Conservation (phyloP, 2,888 invertebrate genomes). For the Seira musarum region DNA sequence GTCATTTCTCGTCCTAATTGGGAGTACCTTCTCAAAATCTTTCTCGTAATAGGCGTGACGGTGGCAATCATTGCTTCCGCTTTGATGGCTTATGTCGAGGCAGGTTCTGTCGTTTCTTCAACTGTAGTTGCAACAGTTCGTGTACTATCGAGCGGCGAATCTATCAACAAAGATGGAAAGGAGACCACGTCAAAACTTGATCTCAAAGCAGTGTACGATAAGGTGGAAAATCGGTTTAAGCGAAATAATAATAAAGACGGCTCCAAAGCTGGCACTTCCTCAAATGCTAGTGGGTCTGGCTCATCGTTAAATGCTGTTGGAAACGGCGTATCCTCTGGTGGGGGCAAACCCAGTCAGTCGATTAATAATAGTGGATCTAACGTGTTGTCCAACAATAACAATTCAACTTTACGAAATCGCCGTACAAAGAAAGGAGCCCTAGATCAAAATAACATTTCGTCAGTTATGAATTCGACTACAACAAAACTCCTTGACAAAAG, state of each 20-base stretch:
- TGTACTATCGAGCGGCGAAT: slow-evolving; percentile 65
- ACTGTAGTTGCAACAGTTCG: slow-evolving; percentile 69
- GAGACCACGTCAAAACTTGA: slow-evolving; percentile 66
- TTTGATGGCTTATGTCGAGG: slow-evolving; percentile 72
- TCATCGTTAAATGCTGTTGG: neutral
- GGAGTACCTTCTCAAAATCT: slow-evolving; percentile 82
- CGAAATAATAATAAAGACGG: slow-evolving; percentile 47
- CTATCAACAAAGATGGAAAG: slow-evolving; percentile 58
- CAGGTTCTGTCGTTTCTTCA: slow-evolving; percentile 65
- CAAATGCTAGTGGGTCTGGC: neutral
- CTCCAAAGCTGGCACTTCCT: neutral
- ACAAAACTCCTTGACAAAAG: slow-evolving; percentile 47
- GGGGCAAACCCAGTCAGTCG: slow-evolving; percentile 11
- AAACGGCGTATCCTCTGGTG: slow-evolving; percentile 12
- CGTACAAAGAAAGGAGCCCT: slow-evolving; percentile 33
- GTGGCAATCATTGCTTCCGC: slow-evolving; percentile 80
- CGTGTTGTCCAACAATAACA: slow-evolving; percentile 41
- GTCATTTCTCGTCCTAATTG: slow-evolving; percentile 83
- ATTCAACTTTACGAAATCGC: slow-evolving; percentile 41
- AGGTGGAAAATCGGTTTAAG: slow-evolving; percentile 69
- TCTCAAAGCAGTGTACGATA: slow-evolving; percentile 69
- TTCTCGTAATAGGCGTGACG: slow-evolving; percentile 76
- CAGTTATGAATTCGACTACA: neutral
- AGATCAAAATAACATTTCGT: neutral
- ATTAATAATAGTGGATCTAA: slow-evolving; percentile 26